Base-by-base conservation (phyloP, 2,888 invertebrate genomes). In the Diadegma fenestrale region DNA sequence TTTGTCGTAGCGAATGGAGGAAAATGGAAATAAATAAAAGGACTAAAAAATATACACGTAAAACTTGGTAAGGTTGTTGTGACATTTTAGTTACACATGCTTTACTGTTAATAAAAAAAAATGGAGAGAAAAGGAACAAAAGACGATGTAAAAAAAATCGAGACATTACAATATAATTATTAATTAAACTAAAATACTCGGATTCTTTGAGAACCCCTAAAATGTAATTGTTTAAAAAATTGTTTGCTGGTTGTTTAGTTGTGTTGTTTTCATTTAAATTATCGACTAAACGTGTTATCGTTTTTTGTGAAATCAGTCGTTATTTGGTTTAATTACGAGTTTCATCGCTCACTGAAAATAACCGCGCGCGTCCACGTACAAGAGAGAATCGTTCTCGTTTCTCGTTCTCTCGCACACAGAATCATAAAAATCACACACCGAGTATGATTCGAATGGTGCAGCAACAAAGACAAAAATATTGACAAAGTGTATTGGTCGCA, bases 231-330 rank as follows among this genome's bases (percentile, higher is more conserved):
- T 63, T 61, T 77, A 76, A 68, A 61, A 22, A 71, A 26, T 66
- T 76, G 26, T 54, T 69, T 77, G 45, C 76, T 37, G 72, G 71
- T 73, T 63, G 37, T 30, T 76, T 72, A 37, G 7, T 72, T 72
- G 3, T 33, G 19, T 75, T n/a, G n/a, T n/a, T n/a, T 61, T 72
- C 75, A 58, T 86, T 80, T 82, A 64, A 82, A 73, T 81, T 78
- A 82, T 58, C 61, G 80, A 82, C 79, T 79, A 86, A 87, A 88
- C 80, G 80, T 80, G 73, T 87, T 86, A 87, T 87, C 79, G 85
- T 87, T 84, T 87, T n/a, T n/a, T n/a, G n/a, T 87, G 80, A 89
- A 90, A 89, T 91, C 91, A 91, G 91, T 90, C 90, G 88, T 90
- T 90, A 90, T 91, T 91, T 90, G 90, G 89, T 90, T 89, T 88